Evolutionary conservation across 2,888 invertebrate genomes (phyloP).

Genomic region (Hemicrepidius hirtus): DNA sequence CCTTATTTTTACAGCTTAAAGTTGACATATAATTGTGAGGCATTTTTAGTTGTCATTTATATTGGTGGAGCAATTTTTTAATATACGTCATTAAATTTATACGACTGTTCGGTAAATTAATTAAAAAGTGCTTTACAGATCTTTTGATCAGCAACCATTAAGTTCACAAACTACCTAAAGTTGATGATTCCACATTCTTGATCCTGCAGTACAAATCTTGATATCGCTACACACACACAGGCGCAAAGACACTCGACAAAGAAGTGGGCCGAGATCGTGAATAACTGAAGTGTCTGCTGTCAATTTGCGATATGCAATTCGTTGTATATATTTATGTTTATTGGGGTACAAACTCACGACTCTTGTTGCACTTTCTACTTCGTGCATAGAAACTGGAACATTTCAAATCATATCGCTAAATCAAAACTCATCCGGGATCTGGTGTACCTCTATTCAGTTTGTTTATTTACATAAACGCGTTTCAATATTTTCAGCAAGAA

Average conservation of each 20-base stretch:
- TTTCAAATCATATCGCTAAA: constrained; percentile 46
- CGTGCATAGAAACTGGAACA: constrained; percentile 55
- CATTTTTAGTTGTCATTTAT: constrained; percentile 23
- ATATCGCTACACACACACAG: constrained; percentile 38
- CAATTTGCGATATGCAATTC: constrained; percentile 57
- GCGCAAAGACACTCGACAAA: constrained; percentile 45
- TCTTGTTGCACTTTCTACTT: constrained; percentile 56
- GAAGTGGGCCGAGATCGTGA: constrained; percentile 56
- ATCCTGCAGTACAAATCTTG: constrained; percentile 47
- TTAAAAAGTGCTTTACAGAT: constrained; percentile 51
- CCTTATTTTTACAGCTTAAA: constrained; percentile 6
- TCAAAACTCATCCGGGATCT: constrained; percentile 44
- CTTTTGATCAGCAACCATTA: constrained; percentile 48
- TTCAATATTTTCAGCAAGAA: too few species aligned
- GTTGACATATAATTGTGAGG: constrained; percentile 15
- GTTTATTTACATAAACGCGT: not conserved
- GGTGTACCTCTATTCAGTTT: too few species aligned
- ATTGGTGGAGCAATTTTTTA: constrained; percentile 30
- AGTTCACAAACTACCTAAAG: constrained; percentile 50
- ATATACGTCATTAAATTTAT: constrained; percentile 45
- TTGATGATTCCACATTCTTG: constrained; percentile 54
- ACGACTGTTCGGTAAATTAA: constrained; percentile 46
- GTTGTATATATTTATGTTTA: constrained; percentile 55
- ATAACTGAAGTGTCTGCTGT: constrained; percentile 56
- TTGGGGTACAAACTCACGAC: constrained; percentile 54